Evolutionary conservation across 2,797 vertebrate genomes (phyloP).

Genomic region (Hemibagrus guttatus): DNA sequence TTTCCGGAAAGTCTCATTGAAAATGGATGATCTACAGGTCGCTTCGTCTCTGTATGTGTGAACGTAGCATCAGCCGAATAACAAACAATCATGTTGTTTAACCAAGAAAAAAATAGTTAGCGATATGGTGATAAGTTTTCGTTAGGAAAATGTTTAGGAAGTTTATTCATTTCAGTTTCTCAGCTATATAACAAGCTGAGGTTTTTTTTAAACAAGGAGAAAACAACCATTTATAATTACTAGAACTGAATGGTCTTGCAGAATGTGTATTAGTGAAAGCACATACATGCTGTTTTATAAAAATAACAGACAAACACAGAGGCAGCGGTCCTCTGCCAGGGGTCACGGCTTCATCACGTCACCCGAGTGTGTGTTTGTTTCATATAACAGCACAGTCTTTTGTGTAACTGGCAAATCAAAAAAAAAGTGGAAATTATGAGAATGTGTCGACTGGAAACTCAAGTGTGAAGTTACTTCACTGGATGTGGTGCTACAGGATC

Average conservation of each 20-base stretch:
- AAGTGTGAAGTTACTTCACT: neutral
- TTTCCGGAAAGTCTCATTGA: too few relatives aligned
- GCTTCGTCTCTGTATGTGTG: too few relatives aligned
- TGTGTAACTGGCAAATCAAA: neutral
- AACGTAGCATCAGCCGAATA: too few relatives aligned
- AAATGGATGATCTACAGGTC: too few relatives aligned
- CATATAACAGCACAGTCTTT: neutral
- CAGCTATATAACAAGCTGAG: neutral
- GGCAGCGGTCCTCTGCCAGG: neutral
- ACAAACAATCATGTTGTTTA: neutral
- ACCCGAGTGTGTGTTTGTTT: neutral
- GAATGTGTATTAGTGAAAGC: neutral
- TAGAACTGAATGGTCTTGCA: neutral
- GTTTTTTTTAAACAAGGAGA: neutral
- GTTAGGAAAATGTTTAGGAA: neutral
- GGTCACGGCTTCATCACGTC: neutral
- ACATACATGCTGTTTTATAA: neutral
- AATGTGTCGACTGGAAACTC: neutral
- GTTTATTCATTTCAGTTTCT: neutral
- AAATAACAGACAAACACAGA: neutral
- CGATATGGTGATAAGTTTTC: neutral
- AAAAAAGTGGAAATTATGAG: neutral
- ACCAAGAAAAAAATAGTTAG: neutral
- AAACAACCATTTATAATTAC: neutral
- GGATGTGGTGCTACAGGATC: neutral